phyloP scores from a whole-genome alignment of 2,113 vertebrate genomes.

The Himantopus leucocephalus region DNA sequence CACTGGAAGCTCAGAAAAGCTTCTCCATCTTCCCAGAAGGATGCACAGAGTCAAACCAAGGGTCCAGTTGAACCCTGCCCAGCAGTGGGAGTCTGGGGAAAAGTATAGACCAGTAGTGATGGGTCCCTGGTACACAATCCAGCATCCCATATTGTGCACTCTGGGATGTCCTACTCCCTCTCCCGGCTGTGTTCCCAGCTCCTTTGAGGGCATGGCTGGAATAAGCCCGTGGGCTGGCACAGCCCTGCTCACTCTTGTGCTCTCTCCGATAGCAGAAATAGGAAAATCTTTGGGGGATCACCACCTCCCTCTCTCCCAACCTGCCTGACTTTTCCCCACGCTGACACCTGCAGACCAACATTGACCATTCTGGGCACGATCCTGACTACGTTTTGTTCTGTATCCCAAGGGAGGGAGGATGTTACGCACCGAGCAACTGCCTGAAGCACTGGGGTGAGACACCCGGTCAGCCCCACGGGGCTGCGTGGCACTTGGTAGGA shows the following conservation, averaged over 20 bases:
- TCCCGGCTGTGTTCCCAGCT: not conserved
- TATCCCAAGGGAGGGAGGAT: not conserved
- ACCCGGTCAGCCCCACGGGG: accelerated
- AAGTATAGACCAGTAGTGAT: not conserved
- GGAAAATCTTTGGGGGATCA: not conserved
- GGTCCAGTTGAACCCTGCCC: not conserved
- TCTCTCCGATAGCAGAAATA: not conserved
- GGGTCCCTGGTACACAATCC: not conserved
- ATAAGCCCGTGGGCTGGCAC: not conserved
- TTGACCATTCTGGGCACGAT: not conserved
- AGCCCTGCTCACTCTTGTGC: not conserved
- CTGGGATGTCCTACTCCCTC: not conserved
- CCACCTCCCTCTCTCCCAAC: not conserved
- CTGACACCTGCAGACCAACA: not conserved
- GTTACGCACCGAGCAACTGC: not conserved
- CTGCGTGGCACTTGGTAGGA: not conserved
- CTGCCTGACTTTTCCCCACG: not conserved
- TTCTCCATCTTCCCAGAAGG: not conserved
- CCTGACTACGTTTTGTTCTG: not conserved
- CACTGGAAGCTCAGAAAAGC: not conserved
- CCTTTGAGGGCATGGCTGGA: not conserved
- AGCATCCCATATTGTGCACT: not conserved
- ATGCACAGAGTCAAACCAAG: not conserved
- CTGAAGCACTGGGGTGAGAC: not conserved
- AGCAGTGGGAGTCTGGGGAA: not conserved